Evolutionary conservation across 1,140 invertebrate species (phyloP), one percentile per base, ranked within the genome.

Genomic region (Eumeta japonica): DNA sequence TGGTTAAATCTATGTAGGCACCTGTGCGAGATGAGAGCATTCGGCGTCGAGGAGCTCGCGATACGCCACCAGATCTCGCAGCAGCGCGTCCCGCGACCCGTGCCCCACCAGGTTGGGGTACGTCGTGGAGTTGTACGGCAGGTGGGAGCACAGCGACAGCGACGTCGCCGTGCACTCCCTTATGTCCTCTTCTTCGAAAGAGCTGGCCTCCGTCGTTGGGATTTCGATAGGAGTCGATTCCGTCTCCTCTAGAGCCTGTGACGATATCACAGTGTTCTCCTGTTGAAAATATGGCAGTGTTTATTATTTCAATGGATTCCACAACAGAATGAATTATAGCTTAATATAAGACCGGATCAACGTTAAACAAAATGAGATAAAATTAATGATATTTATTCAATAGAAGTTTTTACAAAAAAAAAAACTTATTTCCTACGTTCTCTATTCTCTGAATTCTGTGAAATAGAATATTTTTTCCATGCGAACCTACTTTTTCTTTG

Each of bases 31-130:
- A 41, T 86, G 78, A 46, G 89, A 92, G 56, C 91, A 94, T 68
- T 93, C 90, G 1, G 88, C 88, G 58, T 94, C 90, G 1, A 92
- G 83, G 1, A 93, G 71, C 64, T 92, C 89, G 39, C 90, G 84
- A 61, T 90, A 92, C 1, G 87, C 77, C 29, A 92, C 90, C 2
- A 92, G 79, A 64, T 93, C 85, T 12, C 84, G 80, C 44, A 85
- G 68, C 5, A 92, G 80, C 20, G 87, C 83, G 5, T 81, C 77
- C 11, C 85, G 62, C 10, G 80, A 84, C 14, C 67, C 71, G 46
- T 86, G 84, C 1, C 79, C 79, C 16, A 93, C 72, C 2, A 90
- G 63, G 63, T 94, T 93, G 0, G 91, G 91, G 60, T 91, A 93
- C 0, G 88, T 85, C 0, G 90, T 93, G 1, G 81, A 60, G 54